Percentiles rank a stretch among this genome's conserved stretches.
Evolutionary conservation across 1,140 invertebrate species (phyloP).

Genomic region (Charaxes varanes): DNA sequence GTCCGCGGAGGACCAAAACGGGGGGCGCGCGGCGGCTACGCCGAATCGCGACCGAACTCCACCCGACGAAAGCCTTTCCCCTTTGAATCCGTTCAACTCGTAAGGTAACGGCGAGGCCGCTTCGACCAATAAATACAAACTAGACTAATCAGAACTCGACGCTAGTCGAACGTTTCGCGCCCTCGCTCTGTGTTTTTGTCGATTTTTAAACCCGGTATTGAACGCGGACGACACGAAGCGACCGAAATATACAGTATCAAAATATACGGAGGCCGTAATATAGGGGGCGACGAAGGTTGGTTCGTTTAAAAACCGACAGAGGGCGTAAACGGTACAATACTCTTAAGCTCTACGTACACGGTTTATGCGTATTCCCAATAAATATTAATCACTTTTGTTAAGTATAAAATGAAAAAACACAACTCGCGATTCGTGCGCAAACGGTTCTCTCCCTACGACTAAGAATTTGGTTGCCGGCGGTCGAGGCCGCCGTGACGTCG

Average conservation of each 20-base stretch:
- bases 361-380: slow-evolving; percentile 57
- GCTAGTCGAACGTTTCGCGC: slow-evolving; percentile 48
- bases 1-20: no score
- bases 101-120: no score
- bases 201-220: slow-evolving; percentile 22
- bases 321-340: no score
- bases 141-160: slow-evolving; percentile 50
- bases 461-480: slow-evolving; percentile 8
- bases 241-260: no score
- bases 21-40: no score
- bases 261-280: no score
- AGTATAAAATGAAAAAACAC: slow-evolving; percentile 69
- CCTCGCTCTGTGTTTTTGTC: slow-evolving; percentile 13
- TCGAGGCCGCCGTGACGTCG: no score
- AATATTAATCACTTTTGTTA: slow-evolving; percentile 59
- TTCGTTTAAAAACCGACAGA: slow-evolving; percentile 22
- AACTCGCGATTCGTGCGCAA: slow-evolving; percentile 43
- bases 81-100: no score
- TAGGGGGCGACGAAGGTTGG: no score
- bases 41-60: no score
- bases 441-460: slow-evolving; percentile 13
- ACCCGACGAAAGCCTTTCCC: no score
- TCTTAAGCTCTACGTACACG: slow-evolving; percentile 43
- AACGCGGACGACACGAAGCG: no score
- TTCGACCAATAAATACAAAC: slow-evolving; percentile 46